Conservation (phyloP, 2,888 invertebrate species). For the Apoda limacodes region DNA sequence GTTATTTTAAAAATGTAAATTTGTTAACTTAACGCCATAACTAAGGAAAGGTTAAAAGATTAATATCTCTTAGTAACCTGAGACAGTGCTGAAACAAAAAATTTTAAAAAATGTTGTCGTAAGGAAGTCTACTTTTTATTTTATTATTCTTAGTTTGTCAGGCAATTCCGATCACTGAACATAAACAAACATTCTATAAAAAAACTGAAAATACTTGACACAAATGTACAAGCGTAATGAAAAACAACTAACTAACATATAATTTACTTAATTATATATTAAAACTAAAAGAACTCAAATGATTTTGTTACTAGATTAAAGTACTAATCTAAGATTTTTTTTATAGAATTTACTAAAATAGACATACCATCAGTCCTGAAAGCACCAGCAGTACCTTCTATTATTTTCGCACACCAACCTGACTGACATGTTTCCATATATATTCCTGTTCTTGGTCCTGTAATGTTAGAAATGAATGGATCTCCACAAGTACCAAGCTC, state of each 20-base stretch:
- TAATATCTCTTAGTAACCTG: too few species aligned
- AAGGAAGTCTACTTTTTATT: too few species aligned
- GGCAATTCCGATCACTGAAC: too few species aligned
- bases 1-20: too few species aligned
- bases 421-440: conserved; percentile 85
- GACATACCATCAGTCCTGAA: conserved; percentile 82
- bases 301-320: not conserved
- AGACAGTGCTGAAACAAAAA: too few species aligned
- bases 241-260: not conserved
- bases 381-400: conserved; percentile 80
- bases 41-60: too few species aligned
- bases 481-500: conserved; percentile 91
- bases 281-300: not conserved
- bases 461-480: conserved; percentile 83
- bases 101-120: too few species aligned
- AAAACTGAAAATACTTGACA: too few species aligned
- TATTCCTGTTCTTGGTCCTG: conserved; percentile 79
- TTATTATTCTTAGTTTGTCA: too few species aligned
- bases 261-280: not conserved
- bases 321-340: not conserved
- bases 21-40: too few species aligned
- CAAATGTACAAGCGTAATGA: too few species aligned
- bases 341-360: conserved; percentile 4
- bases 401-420: conserved; percentile 93
- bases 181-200: too few species aligned